These are phyloP conservation scores for Sapajus apella DNA, from an alignment of 2,113 vertebrate species.

Conservation along the genomic window DNA sequence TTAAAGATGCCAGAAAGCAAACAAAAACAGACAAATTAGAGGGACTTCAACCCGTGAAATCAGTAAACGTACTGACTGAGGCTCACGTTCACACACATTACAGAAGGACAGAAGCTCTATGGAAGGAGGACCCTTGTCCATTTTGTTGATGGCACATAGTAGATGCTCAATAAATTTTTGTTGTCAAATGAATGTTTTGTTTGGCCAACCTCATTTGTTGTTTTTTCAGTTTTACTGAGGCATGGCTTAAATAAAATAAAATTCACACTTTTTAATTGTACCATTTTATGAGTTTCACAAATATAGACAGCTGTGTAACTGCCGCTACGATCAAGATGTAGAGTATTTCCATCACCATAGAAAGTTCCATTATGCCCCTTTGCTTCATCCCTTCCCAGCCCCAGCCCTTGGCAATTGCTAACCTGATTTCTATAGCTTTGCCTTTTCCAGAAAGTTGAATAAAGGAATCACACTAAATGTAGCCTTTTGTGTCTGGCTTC, in stretches of 20 bases:
- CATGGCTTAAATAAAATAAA: neutral
- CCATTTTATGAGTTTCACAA: neutral
- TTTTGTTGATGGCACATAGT: too few species aligned
- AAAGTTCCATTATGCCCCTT: neutral
- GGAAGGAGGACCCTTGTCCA: neutral
- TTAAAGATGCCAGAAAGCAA: neutral
- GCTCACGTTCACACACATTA: rapidly evolving
- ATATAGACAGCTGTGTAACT: neutral
- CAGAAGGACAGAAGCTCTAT: neutral
- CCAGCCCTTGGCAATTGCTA: neutral
- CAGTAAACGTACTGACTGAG: neutral
- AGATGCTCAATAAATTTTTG: neutral
- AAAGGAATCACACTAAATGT: neutral
- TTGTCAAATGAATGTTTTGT: neutral
- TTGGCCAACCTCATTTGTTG: neutral
- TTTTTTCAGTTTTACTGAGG: neutral
- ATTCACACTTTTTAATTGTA: neutral
- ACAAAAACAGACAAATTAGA: neutral
- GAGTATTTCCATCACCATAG: neutral
- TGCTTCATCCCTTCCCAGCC: neutral
- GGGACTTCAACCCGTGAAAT: neutral
- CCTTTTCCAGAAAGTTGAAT: neutral
- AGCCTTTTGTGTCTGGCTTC: neutral
- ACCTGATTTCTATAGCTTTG: neutral
- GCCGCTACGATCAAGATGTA: neutral